These are phyloP conservation scores for Atta cephalotes DNA, from an alignment of 1,140 invertebrate genomes.

Conservation along the genomic window DNA sequence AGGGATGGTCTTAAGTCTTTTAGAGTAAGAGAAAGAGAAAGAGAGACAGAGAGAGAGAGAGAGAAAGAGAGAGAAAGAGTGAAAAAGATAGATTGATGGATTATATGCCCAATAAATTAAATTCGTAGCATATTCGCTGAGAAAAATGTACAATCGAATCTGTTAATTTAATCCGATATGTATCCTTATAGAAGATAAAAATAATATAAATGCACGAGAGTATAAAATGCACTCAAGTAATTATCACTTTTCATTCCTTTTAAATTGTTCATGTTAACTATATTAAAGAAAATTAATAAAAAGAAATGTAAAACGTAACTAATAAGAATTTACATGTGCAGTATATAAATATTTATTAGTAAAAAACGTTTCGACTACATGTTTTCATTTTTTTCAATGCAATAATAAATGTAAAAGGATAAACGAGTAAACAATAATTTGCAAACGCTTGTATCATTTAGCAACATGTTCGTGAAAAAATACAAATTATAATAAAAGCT, in stretches of 20 bases:
- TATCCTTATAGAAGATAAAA: not conserved
- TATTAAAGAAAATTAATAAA: too few species aligned
- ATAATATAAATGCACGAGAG: not conserved
- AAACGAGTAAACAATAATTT: too few species aligned
- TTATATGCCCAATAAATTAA: slow-evolving; percentile 52
- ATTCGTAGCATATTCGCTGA: slow-evolving; percentile 28
- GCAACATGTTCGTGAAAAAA: too few species aligned
- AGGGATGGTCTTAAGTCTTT: slow-evolving; percentile 74
- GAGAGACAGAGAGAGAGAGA: not conserved
- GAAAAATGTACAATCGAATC: not conserved
- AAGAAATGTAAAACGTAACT: too few species aligned
- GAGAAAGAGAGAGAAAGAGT: not conserved
- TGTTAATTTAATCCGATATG: slow-evolving; percentile 11
- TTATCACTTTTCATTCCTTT: not conserved
- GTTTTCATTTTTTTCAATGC: too few species aligned
- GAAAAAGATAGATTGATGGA: slow-evolving; percentile 48
- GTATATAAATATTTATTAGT: too few species aligned
- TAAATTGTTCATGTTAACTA: not conserved
- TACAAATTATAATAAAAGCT: too few species aligned
- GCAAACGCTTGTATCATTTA: too few species aligned
- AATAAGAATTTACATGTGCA: too few species aligned
- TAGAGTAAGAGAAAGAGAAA: slow-evolving; percentile 16
- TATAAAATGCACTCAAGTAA: not conserved
- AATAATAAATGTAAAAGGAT: too few species aligned
- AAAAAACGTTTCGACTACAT: too few species aligned